These are phyloP conservation scores for Leuciscus waleckii DNA, from an alignment of 2,797 vertebrate genomes.

Conservation along the genomic window DNA sequence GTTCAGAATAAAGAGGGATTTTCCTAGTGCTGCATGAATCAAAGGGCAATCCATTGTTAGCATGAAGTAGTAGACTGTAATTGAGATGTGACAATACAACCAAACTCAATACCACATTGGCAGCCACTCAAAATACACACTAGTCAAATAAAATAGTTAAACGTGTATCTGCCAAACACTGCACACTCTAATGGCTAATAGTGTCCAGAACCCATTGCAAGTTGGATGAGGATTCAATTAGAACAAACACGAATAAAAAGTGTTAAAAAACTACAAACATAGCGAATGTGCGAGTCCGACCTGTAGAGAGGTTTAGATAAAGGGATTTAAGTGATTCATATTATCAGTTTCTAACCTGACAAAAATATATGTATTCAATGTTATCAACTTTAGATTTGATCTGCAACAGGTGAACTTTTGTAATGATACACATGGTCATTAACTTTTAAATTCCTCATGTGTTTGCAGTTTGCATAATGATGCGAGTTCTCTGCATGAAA, in stretches of 20 bases:
- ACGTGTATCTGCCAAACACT: neutral
- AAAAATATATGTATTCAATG: too few relatives aligned
- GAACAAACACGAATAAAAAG: neutral
- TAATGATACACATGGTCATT: neutral
- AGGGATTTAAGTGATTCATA: too few relatives aligned
- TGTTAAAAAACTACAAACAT: too few relatives aligned
- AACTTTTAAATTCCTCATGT: neutral
- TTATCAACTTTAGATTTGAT: too few relatives aligned
- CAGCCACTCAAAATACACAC: constrained; percentile 12
- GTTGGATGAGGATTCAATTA: neutral
- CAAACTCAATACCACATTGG: constrained; percentile 38
- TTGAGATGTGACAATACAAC: constrained; percentile 19
- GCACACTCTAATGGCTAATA: too few relatives aligned
- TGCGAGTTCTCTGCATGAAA: neutral
- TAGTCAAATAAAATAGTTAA: neutral
- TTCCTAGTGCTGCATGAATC: neutral
- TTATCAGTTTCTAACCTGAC: too few relatives aligned
- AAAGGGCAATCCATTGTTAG: constrained; percentile 30
- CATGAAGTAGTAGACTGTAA: neutral
- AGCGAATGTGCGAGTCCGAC: neutral
- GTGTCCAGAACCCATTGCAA: neutral
- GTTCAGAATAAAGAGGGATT: constrained; percentile 13
- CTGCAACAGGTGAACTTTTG: neutral
- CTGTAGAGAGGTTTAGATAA: neutral
- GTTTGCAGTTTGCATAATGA: neutral